Conservation (phyloP, 2,888 invertebrate species). For the Siphlonurus alternatus region DNA sequence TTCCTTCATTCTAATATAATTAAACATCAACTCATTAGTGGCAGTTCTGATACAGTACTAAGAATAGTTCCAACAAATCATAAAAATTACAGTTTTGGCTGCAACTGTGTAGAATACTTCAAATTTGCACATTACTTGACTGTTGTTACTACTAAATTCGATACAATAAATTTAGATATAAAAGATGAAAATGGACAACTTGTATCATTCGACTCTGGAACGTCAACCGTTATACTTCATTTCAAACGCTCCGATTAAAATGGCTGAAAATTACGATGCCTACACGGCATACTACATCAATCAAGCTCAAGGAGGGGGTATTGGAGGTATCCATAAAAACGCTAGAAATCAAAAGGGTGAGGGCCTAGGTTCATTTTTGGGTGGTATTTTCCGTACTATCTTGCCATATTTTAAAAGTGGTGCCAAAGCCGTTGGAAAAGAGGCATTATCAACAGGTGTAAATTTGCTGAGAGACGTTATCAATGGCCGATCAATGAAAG, state of each 20-base stretch:
- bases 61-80: too few species aligned
- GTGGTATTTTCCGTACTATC: slow-evolving; percentile 12
- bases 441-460: slow-evolving; percentile 8
- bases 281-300: too few species aligned
- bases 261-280: not conserved
- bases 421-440: slow-evolving; percentile 9
- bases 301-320: slow-evolving; percentile 9
- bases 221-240: not conserved
- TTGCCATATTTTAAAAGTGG: slow-evolving; percentile 10
- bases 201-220: not conserved
- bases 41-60: slow-evolving; percentile 15
- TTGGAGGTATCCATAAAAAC: slow-evolving; percentile 9
- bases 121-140: too few species aligned
- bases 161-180: not conserved
- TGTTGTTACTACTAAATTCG: too few species aligned
- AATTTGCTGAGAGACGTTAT: slow-evolving; percentile 9
- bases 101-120: too few species aligned
- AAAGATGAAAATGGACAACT: not conserved
- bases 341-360: slow-evolving; percentile 11
- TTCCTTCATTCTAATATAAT: slow-evolving; percentile 17
- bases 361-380: slow-evolving; percentile 13
- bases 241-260: not conserved
- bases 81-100: too few species aligned
- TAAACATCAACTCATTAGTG: slow-evolving; percentile 17
- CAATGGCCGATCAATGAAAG: not conserved